A percentile compares a stretch with the other conserved stretches of the same genome.
These are phyloP conservation scores for Athene noctua DNA, from an alignment of 2,113 vertebrate genomes.

Conservation along the genomic window DNA sequence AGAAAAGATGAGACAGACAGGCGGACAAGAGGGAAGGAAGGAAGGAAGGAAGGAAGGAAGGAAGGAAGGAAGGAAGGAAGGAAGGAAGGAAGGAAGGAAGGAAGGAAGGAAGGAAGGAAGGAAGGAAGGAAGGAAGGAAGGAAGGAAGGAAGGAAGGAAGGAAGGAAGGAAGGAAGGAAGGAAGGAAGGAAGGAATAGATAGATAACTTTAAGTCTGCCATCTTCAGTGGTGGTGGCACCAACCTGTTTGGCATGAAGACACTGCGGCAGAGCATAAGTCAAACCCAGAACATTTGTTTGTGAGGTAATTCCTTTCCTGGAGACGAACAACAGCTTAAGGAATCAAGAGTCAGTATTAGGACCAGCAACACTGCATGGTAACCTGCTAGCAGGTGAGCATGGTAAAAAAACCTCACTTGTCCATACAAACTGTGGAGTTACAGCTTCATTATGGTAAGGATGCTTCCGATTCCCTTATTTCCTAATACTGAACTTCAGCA, in stretches of 20 bases:
- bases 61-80: neutral
- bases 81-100: neutral
- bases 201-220: neutral
- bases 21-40: neutral
- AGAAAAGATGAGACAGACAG: neutral
- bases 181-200: neutral
- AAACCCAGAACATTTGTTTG: neutral
- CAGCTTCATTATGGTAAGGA: neutral
- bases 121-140: neutral
- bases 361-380: neutral
- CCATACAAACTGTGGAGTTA: rapidly evolving
- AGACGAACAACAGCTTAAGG: neutral
- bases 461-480: neutral
- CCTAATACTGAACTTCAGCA: neutral
- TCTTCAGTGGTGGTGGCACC: neutral
- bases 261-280: neutral
- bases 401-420: neutral
- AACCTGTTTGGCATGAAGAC: neutral
- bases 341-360: neutral
- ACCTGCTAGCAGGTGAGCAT: neutral
- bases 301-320: neutral
- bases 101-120: neutral
- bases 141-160: too few species aligned
- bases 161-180: neutral
- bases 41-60: too few species aligned